Evolutionary conservation across 2,113 vertebrate species (phyloP).

Genomic region (Rhynchomys soricoides): DNA sequence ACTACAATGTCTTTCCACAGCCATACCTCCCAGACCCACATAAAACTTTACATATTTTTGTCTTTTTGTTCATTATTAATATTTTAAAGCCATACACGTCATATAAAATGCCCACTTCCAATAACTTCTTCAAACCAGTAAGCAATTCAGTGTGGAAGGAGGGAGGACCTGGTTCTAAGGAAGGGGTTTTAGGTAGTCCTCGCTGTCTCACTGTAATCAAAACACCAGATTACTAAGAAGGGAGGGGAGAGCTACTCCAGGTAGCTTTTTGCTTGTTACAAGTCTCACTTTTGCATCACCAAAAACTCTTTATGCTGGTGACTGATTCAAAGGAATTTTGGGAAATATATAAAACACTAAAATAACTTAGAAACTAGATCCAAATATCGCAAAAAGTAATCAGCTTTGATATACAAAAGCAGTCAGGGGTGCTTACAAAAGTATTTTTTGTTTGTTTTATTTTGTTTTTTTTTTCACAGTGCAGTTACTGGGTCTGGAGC

Average conservation of each 20-base stretch:
- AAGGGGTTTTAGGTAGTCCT: conserved; percentile 84
- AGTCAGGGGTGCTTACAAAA: conserved; percentile 95
- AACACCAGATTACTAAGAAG: conserved; percentile 89
- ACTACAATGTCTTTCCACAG: conserved; percentile 99
- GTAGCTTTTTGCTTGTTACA: conserved; percentile 87
- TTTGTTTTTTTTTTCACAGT: conserved; percentile 93
- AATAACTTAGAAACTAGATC: conserved; percentile 99
- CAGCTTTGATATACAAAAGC: conserved; percentile 98
- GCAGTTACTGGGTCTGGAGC: conserved; percentile 98
- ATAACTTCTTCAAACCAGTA: conserved; percentile 95
- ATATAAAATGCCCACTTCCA: conserved; percentile 94
- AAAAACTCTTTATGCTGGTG: conserved; percentile 92
- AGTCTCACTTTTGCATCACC: conserved; percentile 88
- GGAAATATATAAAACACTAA: conserved; percentile 99
- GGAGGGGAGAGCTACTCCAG: conserved; percentile 93
- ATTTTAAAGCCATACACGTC: conserved; percentile 91
- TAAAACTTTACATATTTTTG: conserved; percentile 89
- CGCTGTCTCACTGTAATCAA: conserved; percentile 88
- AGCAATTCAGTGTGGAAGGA: conserved; percentile 95
- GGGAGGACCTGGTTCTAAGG: conserved; percentile 93
- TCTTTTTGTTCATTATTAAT: conserved; percentile 85
- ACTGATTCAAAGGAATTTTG: conserved; percentile 89
- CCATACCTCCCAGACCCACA: conserved; percentile 97
- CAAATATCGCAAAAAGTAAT: conserved; percentile 98
- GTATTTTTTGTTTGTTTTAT: conserved; percentile 24